phyloP scores from a whole-genome alignment of 2,888 invertebrate genomes.

The Mantis religiosa region DNA sequence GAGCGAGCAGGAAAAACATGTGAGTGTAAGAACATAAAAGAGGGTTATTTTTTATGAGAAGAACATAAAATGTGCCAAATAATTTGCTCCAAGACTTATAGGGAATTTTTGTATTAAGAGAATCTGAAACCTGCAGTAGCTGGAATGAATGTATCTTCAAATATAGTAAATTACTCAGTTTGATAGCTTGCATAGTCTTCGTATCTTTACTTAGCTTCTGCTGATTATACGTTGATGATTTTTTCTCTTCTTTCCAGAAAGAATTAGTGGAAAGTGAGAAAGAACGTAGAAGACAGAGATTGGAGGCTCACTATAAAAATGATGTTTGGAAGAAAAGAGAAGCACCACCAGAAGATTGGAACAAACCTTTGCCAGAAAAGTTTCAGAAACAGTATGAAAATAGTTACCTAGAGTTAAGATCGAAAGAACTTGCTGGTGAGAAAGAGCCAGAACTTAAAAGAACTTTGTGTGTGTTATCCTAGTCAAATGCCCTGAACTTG shows the following conservation, averaged over 20 bases:
- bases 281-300: slow-evolving; percentile 56
- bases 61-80: too few relatives aligned
- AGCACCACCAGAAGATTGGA: slow-evolving; percentile 77
- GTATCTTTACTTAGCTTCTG: not conserved
- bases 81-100: too few relatives aligned
- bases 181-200: not conserved
- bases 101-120: too few relatives aligned
- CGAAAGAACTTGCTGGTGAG: slow-evolving; percentile 51
- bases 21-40: too few relatives aligned
- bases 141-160: not conserved
- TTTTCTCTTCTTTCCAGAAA: slow-evolving; percentile 47
- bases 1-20: too few relatives aligned
- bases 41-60: too few relatives aligned
- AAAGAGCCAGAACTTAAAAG: slow-evolving; percentile 27
- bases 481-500: not conserved
- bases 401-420: slow-evolving; percentile 61
- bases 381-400: slow-evolving; percentile 62
- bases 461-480: slow-evolving; percentile 31
- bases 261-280: slow-evolving; percentile 69
- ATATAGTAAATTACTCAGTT: not conserved
- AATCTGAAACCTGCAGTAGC: too few relatives aligned
- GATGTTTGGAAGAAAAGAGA: slow-evolving; percentile 74
- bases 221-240: not conserved
- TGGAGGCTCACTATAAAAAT: slow-evolving; percentile 67
- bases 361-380: slow-evolving; percentile 73